Percentiles rank a stretch among this genome's conserved stretches.
These are phyloP conservation scores for Bos taurus DNA, from an alignment of 2,113 vertebrate species.

Conservation along the genomic window ARS-UCD2.0 NC_037335.1:45680501-45681000, in stretches of 20 bases:
- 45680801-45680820: background rate
- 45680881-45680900: background rate
- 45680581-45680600: background rate
- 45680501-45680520: accelerated
- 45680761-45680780: background rate
- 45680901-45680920: background rate
- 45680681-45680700: background rate
- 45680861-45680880: background rate
- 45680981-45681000: background rate
- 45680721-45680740: background rate
- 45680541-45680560: background rate
- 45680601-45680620: background rate
- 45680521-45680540: background rate
- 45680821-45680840: background rate
- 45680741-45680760: background rate
- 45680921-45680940: background rate
- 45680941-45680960: background rate
- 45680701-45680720: background rate
- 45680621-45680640: background rate
- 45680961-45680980: background rate
- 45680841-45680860: background rate
- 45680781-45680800: background rate
- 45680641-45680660: background rate
- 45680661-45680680: background rate
- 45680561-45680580: background rate